Conservation (phyloP, 2,888 invertebrate genomes). For the Harpalus rubripes region DNA sequence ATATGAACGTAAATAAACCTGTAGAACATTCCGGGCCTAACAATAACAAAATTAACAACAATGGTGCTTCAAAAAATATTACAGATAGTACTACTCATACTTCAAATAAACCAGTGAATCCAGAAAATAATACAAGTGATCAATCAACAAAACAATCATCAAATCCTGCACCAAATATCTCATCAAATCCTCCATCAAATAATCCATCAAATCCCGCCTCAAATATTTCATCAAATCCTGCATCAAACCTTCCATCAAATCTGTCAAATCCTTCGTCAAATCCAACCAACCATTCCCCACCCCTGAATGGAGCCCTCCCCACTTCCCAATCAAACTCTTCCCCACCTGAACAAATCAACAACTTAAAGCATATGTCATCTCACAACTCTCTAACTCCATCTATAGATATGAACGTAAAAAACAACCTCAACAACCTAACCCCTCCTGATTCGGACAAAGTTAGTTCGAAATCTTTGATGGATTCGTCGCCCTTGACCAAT, state of each 20-base stretch:
- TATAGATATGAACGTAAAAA: conserved; percentile 57
- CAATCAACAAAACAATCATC: not conserved
- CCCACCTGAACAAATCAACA: conserved; percentile 39
- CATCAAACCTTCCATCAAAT: not conserved
- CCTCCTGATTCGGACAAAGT: conserved; percentile 63
- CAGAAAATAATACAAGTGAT: not conserved
- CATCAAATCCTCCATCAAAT: too few relatives aligned
- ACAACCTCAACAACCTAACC: conserved; percentile 63
- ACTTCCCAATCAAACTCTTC: conserved; percentile 32
- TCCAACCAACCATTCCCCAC: not conserved
- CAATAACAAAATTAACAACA: not conserved
- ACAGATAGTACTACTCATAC: conserved; percentile 3
- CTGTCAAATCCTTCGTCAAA: not conserved
- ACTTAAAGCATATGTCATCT: conserved; percentile 54
- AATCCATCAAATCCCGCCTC: too few relatives aligned
- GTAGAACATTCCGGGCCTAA: not conserved
- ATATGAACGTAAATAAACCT: not conserved
- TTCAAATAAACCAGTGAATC: not conserved
- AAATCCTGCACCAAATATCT: too few relatives aligned
- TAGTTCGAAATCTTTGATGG: conserved; percentile 53
- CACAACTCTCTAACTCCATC: conserved; percentile 45
- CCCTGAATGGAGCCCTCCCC: conserved; percentile 54
- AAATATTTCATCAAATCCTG: too few relatives aligned
- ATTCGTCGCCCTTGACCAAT: conserved; percentile 40
- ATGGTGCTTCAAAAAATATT: not conserved